These are phyloP conservation scores for Misgurnus mizolepis DNA, from an alignment of 2,113 vertebrate species.

Conservation along the genomic window DNA sequence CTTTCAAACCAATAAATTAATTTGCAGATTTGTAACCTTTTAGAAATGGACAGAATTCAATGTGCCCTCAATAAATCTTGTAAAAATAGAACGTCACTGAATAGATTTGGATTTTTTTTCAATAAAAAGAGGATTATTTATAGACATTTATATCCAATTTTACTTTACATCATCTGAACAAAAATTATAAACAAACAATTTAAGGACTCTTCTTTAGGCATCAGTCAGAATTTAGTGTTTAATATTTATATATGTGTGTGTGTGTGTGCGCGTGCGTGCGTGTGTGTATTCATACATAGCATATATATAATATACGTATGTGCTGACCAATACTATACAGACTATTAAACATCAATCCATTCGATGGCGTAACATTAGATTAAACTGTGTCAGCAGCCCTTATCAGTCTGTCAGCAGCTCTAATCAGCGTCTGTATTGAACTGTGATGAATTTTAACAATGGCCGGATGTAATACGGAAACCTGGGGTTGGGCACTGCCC, in stretches of 20 bases:
- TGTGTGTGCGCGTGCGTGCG: too few relatives aligned
- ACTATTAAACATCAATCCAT: too few relatives aligned
- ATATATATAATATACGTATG: too few relatives aligned
- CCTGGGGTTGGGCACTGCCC: too few relatives aligned
- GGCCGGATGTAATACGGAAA: background rate
- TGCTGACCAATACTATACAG: background rate
- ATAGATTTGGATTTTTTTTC: slow-evolving; percentile 1
- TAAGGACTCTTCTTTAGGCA: too few relatives aligned
- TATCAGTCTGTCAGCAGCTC: slow-evolving; percentile 8
- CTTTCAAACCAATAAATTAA: slow-evolving; percentile 8
- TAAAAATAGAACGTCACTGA: background rate
- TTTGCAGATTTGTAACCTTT: background rate
- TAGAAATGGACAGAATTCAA: slow-evolving; percentile 5
- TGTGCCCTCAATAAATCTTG: background rate
- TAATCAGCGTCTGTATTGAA: slow-evolving; percentile 15
- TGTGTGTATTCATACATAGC: too few relatives aligned
- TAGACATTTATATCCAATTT: too few relatives aligned
- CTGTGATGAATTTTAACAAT: slow-evolving; percentile 5
- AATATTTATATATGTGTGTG: too few relatives aligned
- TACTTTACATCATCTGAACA: too few relatives aligned
- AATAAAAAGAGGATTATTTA: background rate
- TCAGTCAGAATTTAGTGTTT: too few relatives aligned
- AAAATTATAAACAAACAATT: too few relatives aligned
- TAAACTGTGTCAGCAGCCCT: background rate
- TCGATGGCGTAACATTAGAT: background rate